Conservation (phyloP, 2,113 vertebrate species). For the Rhabdornis inornatus region DNA sequence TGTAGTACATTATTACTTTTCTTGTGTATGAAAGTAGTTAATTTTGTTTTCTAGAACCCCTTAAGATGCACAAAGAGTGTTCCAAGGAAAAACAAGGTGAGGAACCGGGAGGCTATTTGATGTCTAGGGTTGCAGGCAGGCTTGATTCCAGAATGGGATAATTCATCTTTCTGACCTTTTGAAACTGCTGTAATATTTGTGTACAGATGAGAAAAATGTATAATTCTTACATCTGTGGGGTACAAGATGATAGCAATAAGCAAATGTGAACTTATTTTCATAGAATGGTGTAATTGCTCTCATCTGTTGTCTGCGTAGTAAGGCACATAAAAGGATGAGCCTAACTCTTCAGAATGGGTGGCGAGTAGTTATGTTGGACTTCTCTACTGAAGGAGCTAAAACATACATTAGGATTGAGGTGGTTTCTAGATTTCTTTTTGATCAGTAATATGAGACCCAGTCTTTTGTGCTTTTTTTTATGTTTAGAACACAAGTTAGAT, state of each 20-base stretch:
- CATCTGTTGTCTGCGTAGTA: neutral
- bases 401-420: neutral
- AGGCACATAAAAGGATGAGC: neutral
- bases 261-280: neutral
- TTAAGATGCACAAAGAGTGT: neutral
- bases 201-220: neutral
- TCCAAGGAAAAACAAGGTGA: neutral
- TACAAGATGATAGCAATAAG: neutral
- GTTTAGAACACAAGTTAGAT: neutral
- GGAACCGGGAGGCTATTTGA: neutral
- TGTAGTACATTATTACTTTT: neutral
- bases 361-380: neutral
- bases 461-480: neutral
- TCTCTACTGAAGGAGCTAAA: neutral
- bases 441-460: neutral
- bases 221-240: neutral
- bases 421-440: neutral
- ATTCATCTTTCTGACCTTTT: neutral
- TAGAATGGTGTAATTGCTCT: neutral
- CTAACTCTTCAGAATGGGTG: neutral
- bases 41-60: neutral
- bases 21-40: neutral
- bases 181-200: neutral
- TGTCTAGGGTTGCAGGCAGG: neutral
- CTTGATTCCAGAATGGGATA: neutral